phyloP scores from a whole-genome alignment of 2,797 vertebrate species.

The Lycodopsis pacificus region DNA sequence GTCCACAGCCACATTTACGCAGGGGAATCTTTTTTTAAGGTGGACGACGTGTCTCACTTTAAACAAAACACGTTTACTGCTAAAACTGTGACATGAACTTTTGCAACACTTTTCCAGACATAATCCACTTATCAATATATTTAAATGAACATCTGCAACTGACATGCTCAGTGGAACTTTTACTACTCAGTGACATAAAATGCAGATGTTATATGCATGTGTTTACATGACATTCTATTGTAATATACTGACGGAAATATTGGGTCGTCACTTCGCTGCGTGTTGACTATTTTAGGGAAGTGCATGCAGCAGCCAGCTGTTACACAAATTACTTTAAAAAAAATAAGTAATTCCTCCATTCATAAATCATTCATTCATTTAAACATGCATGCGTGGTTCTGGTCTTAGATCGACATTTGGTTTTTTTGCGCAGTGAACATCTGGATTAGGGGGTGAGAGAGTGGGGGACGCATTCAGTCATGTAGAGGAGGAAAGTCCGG shows the following conservation, averaged over 20 bases:
- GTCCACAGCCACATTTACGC: constrained; percentile 33
- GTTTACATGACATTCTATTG: constrained; percentile 15
- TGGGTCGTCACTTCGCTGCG: constrained; percentile 4
- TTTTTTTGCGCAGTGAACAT: constrained; percentile 23
- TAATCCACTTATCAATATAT: background rate
- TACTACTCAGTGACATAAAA: constrained; percentile 3
- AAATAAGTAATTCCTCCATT: constrained; percentile 7
- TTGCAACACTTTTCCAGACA: background rate
- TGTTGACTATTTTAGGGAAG: background rate
- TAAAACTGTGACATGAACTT: background rate
- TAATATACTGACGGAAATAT: constrained; percentile 2
- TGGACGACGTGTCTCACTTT: background rate
- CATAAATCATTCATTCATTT: constrained; percentile 14
- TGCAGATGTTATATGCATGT: constrained; percentile 35
- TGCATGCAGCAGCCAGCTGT: constrained; percentile 14
- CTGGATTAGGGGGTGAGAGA: constrained; percentile 18
- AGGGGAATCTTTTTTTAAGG: background rate
- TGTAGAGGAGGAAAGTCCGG: constrained; percentile 24
- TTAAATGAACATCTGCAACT: constrained; percentile 24
- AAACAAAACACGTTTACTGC: background rate
- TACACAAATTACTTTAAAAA: background rate
- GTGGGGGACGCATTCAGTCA: constrained; percentile 3
- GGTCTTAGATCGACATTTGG: background rate
- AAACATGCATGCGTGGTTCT: constrained; percentile 36
- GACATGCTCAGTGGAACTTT: background rate